Evolutionary conservation across 1,140 invertebrate species (phyloP), one percentile per base, ranked within the genome.

Genomic region (Druon quercuslanigerum): DNA sequence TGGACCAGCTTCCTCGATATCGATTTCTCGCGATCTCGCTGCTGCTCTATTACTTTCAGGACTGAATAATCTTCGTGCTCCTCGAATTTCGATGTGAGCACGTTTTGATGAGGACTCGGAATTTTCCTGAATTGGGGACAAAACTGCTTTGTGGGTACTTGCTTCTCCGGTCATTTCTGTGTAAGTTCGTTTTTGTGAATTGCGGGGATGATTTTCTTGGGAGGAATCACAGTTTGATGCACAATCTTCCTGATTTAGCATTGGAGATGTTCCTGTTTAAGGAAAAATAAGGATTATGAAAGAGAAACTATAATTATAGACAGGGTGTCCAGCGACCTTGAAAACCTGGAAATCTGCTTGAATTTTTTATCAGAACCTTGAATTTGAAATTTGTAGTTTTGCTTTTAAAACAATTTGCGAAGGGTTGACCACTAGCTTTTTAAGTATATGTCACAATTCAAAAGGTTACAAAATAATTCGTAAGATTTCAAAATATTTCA

Each of bases 101-200:
- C 92, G 87, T 79, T 93, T 91, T 9, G 75, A 40, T 2, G 46
- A 33, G 54, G 83, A 78, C 76, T 89, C 87, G 11, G 72, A 72
- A 79, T 89, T 90, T 79, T 91, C 91, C n/a, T 87, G 74, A 75
- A 91, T 90, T 46, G 90, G 90, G 13, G 89, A 91, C 50, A 91
- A 83, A 51, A 90, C 78, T 5, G 80, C 78, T 79, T 86, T 90
- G 20, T 85, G 85, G 77, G 85, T 87, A 25, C 74, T 19, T 80
- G 25, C 85, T 84, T 16, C 83, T 83, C 71, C 80, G 81, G 33
- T 83, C 84, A 91, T 90, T 82, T 89, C 87, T 1, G 78, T 74
- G 46, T 86, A 85, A 57, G 51, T 86, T 72, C 89, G 86, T 77
- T 91, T 91, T 5, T 74, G 17, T 12, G 87, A 84, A 78, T 66